Evolutionary conservation across 2,888 invertebrate species (phyloP).

Genomic region (Coremacera marginata): DNA sequence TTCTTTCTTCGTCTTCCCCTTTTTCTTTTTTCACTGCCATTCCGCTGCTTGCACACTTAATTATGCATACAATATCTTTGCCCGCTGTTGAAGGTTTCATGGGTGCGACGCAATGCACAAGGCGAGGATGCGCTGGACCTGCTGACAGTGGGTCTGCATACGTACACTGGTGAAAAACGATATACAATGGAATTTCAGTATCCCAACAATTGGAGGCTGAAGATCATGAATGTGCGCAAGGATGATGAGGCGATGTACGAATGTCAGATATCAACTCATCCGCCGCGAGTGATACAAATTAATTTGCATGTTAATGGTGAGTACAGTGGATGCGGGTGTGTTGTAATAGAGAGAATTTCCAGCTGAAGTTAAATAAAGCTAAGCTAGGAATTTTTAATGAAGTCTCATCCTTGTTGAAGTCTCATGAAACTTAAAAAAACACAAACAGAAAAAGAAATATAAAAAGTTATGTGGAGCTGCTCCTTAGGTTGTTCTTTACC

Average conservation of each 20-base stretch:
- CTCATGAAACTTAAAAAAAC: too few species aligned
- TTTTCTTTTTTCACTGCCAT: constrained; percentile 3
- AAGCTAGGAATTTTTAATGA: too few species aligned
- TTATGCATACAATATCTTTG: constrained; percentile 44
- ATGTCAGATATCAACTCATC: constrained; percentile 73
- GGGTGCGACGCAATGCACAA: constrained; percentile 75
- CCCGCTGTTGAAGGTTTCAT: constrained; percentile 74
- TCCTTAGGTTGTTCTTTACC: too few species aligned
- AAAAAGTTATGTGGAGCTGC: too few species aligned
- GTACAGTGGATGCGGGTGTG: constrained; percentile 34
- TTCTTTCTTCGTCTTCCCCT: background rate
- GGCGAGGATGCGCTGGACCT: constrained; percentile 76
- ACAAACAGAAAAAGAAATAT: too few species aligned
- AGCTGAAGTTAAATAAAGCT: background rate
- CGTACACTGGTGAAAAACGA: constrained; percentile 77
- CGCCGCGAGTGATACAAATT: constrained; percentile 71
- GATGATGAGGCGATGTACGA: constrained; percentile 72
- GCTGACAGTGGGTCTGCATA: constrained; percentile 76
- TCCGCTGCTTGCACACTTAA: constrained; percentile 38
- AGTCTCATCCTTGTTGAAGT: too few species aligned
- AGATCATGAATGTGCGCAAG: constrained; percentile 71
- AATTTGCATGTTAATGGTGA: constrained; percentile 71
- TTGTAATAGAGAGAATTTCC: background rate
- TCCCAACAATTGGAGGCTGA: constrained; percentile 73
- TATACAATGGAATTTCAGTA: constrained; percentile 72